Conservation (phyloP, 1,140 invertebrate species). For the Neodiprion pinetum region DNA sequence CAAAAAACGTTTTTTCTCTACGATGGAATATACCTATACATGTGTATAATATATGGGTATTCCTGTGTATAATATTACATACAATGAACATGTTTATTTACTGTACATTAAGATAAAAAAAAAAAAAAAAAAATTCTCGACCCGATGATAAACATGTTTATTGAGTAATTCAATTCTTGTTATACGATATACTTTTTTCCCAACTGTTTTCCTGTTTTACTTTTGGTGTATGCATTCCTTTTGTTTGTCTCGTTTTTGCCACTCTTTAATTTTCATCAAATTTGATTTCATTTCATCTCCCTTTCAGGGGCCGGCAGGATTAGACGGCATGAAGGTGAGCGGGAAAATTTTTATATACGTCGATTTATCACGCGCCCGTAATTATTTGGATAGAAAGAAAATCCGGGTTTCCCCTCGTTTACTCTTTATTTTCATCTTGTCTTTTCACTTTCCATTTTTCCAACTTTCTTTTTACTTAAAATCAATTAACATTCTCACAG, state of each 20-base stretch:
- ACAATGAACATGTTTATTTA: background rate
- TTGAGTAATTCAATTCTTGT: slow-evolving; percentile 15
- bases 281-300: slow-evolving; percentile 60
- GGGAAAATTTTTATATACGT: no score
- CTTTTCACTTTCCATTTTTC: no score
- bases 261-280: slow-evolving; percentile 40
- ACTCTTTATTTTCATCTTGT: no score
- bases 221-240: slow-evolving; percentile 28
- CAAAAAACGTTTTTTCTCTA: background rate
- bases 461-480: no score
- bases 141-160: background rate
- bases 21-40: background rate
- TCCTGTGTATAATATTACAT: background rate
- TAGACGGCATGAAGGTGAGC: slow-evolving; percentile 74
- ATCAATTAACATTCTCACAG: no score
- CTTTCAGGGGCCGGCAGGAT: slow-evolving; percentile 70
- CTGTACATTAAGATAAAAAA: no score
- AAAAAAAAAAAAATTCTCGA: background rate
- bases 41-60: background rate
- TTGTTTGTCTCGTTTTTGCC: slow-evolving; percentile 18
- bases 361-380: slow-evolving; percentile 8
- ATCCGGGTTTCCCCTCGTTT: no score
- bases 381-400: slow-evolving; percentile 13
- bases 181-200: slow-evolving; percentile 30
- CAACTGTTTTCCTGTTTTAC: slow-evolving; percentile 16